Evolutionary conservation across 2,888 invertebrate species (phyloP).

Genomic region (Apamea epomidion): DNA sequence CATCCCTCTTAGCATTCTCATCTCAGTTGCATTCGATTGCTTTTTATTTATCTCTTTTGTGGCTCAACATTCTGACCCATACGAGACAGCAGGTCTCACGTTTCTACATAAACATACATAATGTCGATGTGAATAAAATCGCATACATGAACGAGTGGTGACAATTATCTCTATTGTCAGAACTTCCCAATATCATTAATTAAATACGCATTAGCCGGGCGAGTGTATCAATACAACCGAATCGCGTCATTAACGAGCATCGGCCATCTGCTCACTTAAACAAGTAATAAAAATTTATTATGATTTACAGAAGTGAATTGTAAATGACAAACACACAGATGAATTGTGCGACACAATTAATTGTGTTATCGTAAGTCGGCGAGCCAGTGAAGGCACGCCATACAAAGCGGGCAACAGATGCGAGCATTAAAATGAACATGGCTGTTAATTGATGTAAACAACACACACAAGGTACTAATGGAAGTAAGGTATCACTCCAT

Average conservation of each 20-base stretch:
- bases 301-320: slow-evolving; percentile 51
- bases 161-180: slow-evolving; percentile 8
- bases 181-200: slow-evolving; percentile 19
- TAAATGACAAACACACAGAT: slow-evolving; percentile 58
- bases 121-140: background rate
- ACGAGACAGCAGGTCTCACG: too few species aligned
- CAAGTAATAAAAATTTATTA: slow-evolving; percentile 43
- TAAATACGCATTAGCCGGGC: slow-evolving; percentile 16
- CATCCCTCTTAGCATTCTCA: too few species aligned
- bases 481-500: slow-evolving; percentile 89
- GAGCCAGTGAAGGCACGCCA: slow-evolving; percentile 73
- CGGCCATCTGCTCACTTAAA: slow-evolving; percentile 30
- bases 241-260: slow-evolving; percentile 21
- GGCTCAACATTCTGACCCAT: too few species aligned
- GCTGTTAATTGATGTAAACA: slow-evolving; percentile 89
- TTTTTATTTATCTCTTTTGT: too few species aligned
- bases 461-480: slow-evolving; percentile 84
- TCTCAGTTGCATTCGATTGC: too few species aligned
- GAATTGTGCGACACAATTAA: slow-evolving; percentile 65
- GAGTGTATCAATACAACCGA: slow-evolving; percentile 35
- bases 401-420: slow-evolving; percentile 78
- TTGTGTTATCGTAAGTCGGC: slow-evolving; percentile 65
- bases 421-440: slow-evolving; percentile 85
- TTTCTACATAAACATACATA: background rate
- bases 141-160: background rate